Percentiles rank a stretch among this genome's conserved stretches.
Conservation (phyloP, 2,113 vertebrate species). For the Percina caprodes region DNA sequence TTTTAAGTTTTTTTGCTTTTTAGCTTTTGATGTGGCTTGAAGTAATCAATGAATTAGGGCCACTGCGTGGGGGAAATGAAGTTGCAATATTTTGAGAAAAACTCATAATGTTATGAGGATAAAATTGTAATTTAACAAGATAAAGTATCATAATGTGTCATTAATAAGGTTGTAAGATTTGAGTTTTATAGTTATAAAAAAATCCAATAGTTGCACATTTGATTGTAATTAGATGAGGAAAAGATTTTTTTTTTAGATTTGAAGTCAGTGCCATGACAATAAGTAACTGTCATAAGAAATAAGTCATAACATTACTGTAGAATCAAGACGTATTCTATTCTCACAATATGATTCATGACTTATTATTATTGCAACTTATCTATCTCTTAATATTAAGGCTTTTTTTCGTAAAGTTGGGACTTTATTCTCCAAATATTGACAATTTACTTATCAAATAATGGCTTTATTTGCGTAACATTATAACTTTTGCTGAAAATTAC, state of each 20-base stretch:
- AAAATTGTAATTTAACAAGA: neutral
- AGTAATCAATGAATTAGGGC: neutral
- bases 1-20: conserved; percentile 41
- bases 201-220: neutral
- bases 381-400: neutral
- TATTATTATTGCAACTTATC: neutral
- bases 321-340: too few relatives aligned
- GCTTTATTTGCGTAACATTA: neutral
- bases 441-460: neutral
- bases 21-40: conserved; percentile 52
- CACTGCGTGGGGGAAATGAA: neutral
- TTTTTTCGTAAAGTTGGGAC: neutral
- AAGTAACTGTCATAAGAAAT: neutral
- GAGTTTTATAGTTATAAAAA: neutral
- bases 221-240: neutral
- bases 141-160: neutral
- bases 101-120: neutral
- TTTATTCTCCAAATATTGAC: neutral
- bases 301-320: too few relatives aligned
- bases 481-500: neutral
- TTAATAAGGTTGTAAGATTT: too few relatives aligned
- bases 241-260: neutral
- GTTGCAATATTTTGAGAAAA: neutral
- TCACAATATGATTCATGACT: too few relatives aligned
- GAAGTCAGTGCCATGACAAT: neutral